A percentile compares a stretch with the other conserved stretches of the same genome.
Evolutionary conservation across 2,797 vertebrate genomes (phyloP).

Genomic region (Mionectes olivaceus): DNA sequence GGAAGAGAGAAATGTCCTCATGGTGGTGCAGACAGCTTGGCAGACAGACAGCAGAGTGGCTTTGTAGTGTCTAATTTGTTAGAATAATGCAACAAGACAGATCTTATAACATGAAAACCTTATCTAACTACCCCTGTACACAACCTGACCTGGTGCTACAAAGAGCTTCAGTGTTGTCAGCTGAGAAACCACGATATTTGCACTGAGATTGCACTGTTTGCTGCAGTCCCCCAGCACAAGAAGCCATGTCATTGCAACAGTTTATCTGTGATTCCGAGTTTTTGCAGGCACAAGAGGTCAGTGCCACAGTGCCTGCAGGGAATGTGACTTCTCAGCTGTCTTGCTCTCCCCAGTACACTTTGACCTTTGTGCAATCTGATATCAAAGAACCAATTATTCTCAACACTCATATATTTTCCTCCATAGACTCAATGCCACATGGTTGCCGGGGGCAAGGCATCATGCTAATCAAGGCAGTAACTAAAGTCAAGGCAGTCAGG

Average conservation of each 20-base stretch:
- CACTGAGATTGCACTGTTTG: background rate
- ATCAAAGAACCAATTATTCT: conserved; percentile 66
- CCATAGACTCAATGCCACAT: conserved; percentile 30
- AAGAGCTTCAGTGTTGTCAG: conserved; percentile 35
- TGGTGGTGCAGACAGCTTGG: background rate
- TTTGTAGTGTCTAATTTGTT: conserved; percentile 24
- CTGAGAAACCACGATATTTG: conserved; percentile 13
- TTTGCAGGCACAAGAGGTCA: conserved; percentile 53
- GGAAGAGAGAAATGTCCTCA: background rate
- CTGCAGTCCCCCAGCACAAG: background rate
- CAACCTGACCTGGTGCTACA: conserved; percentile 8
- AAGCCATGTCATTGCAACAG: background rate
- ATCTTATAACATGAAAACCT: conserved; percentile 34
- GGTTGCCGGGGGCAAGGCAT: conserved; percentile 9
- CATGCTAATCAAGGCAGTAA: conserved; percentile 48
- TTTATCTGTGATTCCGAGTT: conserved; percentile 20
- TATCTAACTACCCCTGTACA: background rate
- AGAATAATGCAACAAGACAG: conserved; percentile 40
- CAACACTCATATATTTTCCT: conserved; percentile 33
- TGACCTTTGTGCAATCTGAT: conserved; percentile 51
- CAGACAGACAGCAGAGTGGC: background rate
- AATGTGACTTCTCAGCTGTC: conserved; percentile 68
- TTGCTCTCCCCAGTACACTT: background rate
- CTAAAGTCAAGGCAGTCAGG: background rate
- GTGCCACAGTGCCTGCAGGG: conserved; percentile 18